Percentiles rank a stretch among this genome's conserved stretches.
Conservation (phyloP, 2,797 vertebrate species). For the Hozukius guyotensis region DNA sequence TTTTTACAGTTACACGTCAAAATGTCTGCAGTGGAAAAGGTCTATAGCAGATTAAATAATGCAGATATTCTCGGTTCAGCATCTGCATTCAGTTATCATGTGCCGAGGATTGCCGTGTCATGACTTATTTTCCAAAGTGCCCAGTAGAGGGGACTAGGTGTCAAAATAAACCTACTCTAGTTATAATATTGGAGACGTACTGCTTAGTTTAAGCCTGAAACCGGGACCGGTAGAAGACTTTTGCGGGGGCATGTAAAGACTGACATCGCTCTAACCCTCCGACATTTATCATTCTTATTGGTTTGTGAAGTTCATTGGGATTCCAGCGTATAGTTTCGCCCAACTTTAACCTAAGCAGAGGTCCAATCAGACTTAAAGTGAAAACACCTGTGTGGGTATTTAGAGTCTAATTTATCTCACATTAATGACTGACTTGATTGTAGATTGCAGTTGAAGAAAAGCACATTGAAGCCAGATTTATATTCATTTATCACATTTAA, state of each 20-base stretch:
- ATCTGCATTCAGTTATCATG: not conserved
- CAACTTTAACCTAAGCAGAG: no score
- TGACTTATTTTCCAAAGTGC: not conserved
- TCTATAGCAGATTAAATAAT: not conserved
- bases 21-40: not conserved
- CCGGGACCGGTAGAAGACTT: not conserved
- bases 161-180: not conserved
- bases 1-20: not conserved
- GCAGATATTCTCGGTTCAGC: not conserved
- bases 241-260: not conserved
- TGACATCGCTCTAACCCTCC: not conserved
- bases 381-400: no score
- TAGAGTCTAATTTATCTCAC: no score
- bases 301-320: not conserved
- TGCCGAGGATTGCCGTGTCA: conserved; percentile 5
- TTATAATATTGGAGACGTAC: not conserved
- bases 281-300: no score
- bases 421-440: no score
- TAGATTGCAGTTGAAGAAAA: no score
- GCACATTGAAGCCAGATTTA: no score
- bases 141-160: not conserved
- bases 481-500: no score
- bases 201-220: not conserved
- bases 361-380: no score
- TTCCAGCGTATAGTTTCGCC: no score